phyloP scores from a whole-genome alignment of 2,888 invertebrate species.

The Rotaria sp. region DNA sequence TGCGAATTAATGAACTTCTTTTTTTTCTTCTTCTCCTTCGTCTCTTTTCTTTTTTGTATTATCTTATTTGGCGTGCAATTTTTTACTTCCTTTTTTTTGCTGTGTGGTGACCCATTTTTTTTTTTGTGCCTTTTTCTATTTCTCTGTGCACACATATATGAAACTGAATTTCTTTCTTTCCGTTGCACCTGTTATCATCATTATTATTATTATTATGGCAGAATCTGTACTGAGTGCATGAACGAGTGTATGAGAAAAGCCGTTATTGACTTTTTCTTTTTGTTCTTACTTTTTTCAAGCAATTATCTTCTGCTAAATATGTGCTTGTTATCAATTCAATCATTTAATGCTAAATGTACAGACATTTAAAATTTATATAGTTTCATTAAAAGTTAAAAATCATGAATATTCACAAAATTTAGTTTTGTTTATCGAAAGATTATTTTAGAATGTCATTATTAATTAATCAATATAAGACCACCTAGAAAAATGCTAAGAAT shows the following conservation, averaged over 20 bases:
- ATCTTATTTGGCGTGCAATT: slow-evolving; percentile 4
- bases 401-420: not conserved
- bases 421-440: not conserved
- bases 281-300: not conserved
- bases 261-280: not conserved
- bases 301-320: not conserved
- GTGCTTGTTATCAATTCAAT: not conserved
- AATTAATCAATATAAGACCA: not conserved
- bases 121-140: slow-evolving; percentile 8
- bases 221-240: slow-evolving; percentile 3
- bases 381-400: not conserved
- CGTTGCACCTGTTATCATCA: not conserved
- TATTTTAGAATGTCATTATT: not conserved
- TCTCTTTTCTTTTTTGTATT: not conserved
- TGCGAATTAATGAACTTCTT: not conserved
- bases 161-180: not conserved
- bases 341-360: slow-evolving; percentile 4
- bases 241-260: not conserved
- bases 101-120: slow-evolving; percentile 19
- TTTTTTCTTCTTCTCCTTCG: too few species aligned
- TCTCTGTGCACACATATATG: not conserved
- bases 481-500: not conserved
- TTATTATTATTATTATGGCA: not conserved
- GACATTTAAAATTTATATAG: slow-evolving; percentile 7
- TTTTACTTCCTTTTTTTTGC: not conserved